Percentiles rank a stretch among this genome's conserved stretches.
Evolutionary conservation across 2,797 vertebrate genomes (phyloP).

Genomic region (Perodicticus potto): DNA sequence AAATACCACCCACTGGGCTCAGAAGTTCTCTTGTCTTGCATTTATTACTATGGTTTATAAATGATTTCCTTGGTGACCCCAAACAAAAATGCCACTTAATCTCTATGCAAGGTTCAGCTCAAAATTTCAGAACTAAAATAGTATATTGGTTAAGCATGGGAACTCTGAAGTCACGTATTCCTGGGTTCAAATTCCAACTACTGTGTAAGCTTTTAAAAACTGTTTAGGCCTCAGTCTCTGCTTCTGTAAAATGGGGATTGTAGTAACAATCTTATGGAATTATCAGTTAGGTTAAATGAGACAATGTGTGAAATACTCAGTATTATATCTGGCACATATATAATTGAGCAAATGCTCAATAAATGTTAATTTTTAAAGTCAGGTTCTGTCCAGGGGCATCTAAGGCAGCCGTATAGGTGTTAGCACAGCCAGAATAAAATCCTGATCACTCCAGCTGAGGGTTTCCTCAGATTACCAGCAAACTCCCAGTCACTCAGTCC

Average conservation of each 20-base stretch:
- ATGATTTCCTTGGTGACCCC: not conserved
- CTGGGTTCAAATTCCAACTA: slow-evolving; percentile 6
- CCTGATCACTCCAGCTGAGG: not conserved
- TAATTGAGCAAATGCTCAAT: not conserved
- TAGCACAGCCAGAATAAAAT: not conserved
- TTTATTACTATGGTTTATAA: not conserved
- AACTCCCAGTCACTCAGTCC: not conserved
- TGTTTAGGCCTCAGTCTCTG: not conserved
- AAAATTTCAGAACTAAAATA: not conserved
- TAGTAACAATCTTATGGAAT: not conserved
- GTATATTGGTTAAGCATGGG: not conserved
- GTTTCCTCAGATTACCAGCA: not conserved
- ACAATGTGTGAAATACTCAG: not conserved
- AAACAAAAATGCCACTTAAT: not conserved
- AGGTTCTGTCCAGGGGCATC: not conserved
- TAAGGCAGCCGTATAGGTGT: not conserved
- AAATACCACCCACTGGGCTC: not conserved
- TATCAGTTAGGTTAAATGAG: not conserved
- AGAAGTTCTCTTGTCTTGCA: not conserved
- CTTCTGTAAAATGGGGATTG: not conserved
- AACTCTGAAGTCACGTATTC: not conserved
- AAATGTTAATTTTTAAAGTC: not conserved
- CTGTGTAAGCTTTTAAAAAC: not conserved
- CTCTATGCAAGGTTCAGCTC: not conserved
- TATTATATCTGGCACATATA: not conserved